These are phyloP conservation scores for Alosa sapidissima DNA, from an alignment of 2,797 vertebrate genomes.

Conservation along the genomic window DNA sequence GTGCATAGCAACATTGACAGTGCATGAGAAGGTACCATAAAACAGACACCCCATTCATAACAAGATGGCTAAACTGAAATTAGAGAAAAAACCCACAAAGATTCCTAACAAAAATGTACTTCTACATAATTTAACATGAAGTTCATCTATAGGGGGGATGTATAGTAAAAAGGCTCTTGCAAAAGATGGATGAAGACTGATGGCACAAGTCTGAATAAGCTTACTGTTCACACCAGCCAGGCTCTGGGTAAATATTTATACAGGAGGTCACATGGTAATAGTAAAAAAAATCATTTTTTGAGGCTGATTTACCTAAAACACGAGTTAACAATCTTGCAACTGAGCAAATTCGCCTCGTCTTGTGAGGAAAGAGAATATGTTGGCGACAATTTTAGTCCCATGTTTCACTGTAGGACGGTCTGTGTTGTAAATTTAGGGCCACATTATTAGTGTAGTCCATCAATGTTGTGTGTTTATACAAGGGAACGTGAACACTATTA, in stretches of 20 bases:
- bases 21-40: not conserved
- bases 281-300: constrained; percentile 66
- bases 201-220: constrained; percentile 66
- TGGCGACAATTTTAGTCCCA: not conserved
- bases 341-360: constrained; percentile 63
- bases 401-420: not conserved
- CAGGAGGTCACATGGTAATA: constrained; percentile 68
- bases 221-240: constrained; percentile 68
- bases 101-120: not conserved
- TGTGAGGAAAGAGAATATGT: constrained; percentile 49
- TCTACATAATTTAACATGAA: not conserved
- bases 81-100: not conserved
- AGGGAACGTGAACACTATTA: not conserved
- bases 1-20: not conserved
- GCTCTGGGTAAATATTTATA: constrained; percentile 71
- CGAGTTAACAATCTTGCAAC: constrained; percentile 68
- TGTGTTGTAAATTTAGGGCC: not conserved
- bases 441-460: constrained; percentile 10
- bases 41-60: not conserved
- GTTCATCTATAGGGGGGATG: not conserved
- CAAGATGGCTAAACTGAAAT: not conserved
- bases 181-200: constrained; percentile 11
- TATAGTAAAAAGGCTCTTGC: not conserved
- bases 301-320: constrained; percentile 73
- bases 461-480: constrained; percentile 15